Evolutionary conservation across 2,797 vertebrate genomes (phyloP).

Genomic region (Cetoscarus ocellatus): DNA sequence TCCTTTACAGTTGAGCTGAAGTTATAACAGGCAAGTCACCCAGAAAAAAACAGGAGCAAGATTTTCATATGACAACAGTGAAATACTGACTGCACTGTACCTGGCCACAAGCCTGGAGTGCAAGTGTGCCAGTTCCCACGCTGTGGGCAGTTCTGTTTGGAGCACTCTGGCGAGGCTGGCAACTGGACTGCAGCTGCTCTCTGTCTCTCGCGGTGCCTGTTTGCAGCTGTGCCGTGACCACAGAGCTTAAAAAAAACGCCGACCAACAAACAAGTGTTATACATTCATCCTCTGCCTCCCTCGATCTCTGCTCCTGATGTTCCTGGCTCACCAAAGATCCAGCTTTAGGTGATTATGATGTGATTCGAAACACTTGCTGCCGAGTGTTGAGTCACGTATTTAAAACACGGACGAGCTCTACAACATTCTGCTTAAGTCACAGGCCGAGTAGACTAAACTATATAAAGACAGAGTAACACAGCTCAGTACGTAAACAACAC

Average conservation of each 20-base stretch:
- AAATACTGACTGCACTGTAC: slow-evolving; percentile 45
- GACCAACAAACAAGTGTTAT: slow-evolving; percentile 51
- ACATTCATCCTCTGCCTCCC: slow-evolving; percentile 11
- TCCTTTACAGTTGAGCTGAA: slow-evolving; percentile 13
- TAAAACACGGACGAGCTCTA: slow-evolving; percentile 10
- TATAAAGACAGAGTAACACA: slow-evolving; percentile 3
- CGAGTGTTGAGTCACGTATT: slow-evolving; percentile 42
- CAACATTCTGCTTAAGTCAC: slow-evolving; percentile 1
- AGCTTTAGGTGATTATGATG: slow-evolving; percentile 22
- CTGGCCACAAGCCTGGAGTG: slow-evolving; percentile 34
- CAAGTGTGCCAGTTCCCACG: slow-evolving; percentile 71
- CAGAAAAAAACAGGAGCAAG: not conserved
- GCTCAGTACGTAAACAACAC: slow-evolving; percentile 4
- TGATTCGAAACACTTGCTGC: slow-evolving; percentile 40
- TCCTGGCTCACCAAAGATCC: slow-evolving; percentile 21
- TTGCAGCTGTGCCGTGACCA: slow-evolving; percentile 61
- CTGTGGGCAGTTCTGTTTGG: slow-evolving; percentile 70
- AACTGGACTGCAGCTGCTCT: slow-evolving; percentile 76
- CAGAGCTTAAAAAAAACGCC: slow-evolving; percentile 36
- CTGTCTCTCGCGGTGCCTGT: slow-evolving; percentile 44
- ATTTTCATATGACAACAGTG: slow-evolving; percentile 39
- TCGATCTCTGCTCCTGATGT: slow-evolving; percentile 6
- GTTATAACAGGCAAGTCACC: slow-evolving; percentile 14
- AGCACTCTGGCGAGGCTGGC: slow-evolving; percentile 70
- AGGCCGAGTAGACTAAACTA: slow-evolving; percentile 41